Conservation (phyloP, 2,888 invertebrate genomes). For the Drosophila nigricruria region DNA sequence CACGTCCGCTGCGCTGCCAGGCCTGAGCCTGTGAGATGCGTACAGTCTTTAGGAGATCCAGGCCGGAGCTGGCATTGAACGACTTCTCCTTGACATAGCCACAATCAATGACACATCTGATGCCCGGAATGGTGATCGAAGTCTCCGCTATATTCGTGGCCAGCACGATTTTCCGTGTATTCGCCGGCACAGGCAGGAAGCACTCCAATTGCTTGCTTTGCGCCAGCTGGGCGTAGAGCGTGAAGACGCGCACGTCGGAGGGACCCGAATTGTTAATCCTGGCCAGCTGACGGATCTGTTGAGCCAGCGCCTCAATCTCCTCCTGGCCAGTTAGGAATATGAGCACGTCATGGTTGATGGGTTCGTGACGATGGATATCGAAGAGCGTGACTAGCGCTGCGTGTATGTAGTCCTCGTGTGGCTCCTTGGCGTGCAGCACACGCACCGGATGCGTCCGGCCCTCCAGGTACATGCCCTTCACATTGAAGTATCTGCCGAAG, state of each 20-base stretch:
- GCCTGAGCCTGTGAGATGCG: conserved; percentile 96
- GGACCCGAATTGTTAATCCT: conserved; percentile 86
- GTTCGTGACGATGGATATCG: conserved; percentile 93
- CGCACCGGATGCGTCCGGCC: conserved; percentile 94
- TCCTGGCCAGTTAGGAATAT: conserved; percentile 98
- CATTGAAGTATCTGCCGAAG: conserved; percentile 95
- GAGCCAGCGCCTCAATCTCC: conserved; percentile 95
- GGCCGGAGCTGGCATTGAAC: conserved; percentile 92
- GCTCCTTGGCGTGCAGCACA: conserved; percentile 89
- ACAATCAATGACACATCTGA: conserved; percentile 95
- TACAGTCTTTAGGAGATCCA: conserved; percentile 93
- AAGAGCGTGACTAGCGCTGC: conserved; percentile 94
- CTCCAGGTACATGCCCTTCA: conserved; percentile 94
- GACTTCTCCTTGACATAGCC: conserved; percentile 96
- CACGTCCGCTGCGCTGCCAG: conserved; percentile 96
- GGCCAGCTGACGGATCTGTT: conserved; percentile 90
- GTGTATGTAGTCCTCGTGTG: conserved; percentile 93
- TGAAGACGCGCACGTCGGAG: conserved; percentile 91
- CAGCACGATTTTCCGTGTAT: conserved; percentile 95
- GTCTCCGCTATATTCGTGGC: conserved; percentile 99
- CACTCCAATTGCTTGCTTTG: conserved; percentile 94
- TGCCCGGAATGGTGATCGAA: conserved; percentile 97
- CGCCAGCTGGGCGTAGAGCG: conserved; percentile 96
- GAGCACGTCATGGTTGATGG: conserved; percentile 94
- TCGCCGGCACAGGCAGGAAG: conserved; percentile 90